Conservation (phyloP, 2,797 vertebrate genomes). For the Centropyge bicolor region DNA sequence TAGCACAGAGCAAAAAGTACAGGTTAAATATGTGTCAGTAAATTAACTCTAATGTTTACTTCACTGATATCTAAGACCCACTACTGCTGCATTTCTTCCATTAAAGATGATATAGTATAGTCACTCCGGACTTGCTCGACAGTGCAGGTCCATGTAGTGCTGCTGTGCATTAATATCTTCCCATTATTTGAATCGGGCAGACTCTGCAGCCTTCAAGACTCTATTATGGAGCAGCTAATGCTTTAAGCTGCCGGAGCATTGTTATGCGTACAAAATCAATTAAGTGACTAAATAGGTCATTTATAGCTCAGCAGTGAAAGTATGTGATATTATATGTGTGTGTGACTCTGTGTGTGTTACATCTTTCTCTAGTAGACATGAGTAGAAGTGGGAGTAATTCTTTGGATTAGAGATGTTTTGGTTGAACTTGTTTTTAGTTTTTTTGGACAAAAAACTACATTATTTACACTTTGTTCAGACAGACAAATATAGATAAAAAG, state of each 20-base stretch:
- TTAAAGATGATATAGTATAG: conserved; percentile 5
- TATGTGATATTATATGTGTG: conserved; percentile 15
- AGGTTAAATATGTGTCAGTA: neutral
- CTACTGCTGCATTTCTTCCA: neutral
- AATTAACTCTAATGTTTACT: neutral
- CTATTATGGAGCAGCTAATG: conserved; percentile 66
- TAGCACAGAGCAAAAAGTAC: neutral
- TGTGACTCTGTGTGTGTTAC: conserved; percentile 10
- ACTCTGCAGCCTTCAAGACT: conserved; percentile 57
- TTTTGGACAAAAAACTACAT: no score
- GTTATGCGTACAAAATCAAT: conserved; percentile 78
- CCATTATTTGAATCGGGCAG: conserved; percentile 61
- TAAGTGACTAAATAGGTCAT: conserved; percentile 78
- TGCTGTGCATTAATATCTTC: conserved; percentile 54
- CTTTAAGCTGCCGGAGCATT: conserved; percentile 69
- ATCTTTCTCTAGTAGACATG: neutral
- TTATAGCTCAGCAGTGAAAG: conserved; percentile 62
- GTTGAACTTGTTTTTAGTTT: no score
- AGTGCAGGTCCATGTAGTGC: conserved; percentile 28
- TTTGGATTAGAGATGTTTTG: neutral
- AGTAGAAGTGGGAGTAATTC: conserved; percentile 11
- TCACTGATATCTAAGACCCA: neutral
- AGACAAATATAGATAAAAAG: no score
- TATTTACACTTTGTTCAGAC: neutral
- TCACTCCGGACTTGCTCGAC: conserved; percentile 17